These are phyloP conservation scores for Machimus atricapillus DNA, from an alignment of 2,888 invertebrate species.

Conservation along the genomic window DNA sequence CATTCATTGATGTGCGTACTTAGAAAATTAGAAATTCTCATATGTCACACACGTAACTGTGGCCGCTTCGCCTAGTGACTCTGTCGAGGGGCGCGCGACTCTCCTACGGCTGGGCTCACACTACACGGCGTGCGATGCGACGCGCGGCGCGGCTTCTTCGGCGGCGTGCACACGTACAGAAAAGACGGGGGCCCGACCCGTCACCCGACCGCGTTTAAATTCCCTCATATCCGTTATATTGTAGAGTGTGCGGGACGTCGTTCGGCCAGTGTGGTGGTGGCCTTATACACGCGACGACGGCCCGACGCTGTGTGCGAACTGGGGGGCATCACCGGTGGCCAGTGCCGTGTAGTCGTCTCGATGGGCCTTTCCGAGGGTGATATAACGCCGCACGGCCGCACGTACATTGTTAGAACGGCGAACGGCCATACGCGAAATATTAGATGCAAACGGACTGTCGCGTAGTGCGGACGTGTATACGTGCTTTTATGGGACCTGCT, in stretches of 20 bases:
- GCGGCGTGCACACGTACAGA: not conserved
- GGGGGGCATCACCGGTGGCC: conserved; percentile 44
- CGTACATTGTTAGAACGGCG: conserved; percentile 53
- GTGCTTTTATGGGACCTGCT: conserved; percentile 34
- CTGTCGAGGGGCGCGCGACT: conserved; percentile 42
- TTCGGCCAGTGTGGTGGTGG: not conserved
- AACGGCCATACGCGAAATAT: conserved; percentile 56
- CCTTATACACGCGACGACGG: not conserved
- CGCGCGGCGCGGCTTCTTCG: not conserved
- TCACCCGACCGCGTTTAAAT: not conserved
- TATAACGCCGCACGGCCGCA: conserved; percentile 36
- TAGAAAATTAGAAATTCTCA: conserved; percentile 48
- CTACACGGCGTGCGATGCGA: not conserved
- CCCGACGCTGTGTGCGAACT: not conserved
- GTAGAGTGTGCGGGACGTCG: not conserved
- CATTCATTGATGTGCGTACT: conserved; percentile 29
- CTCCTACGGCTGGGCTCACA: not conserved
- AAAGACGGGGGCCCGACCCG: not conserved
- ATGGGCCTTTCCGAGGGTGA: conserved; percentile 42
- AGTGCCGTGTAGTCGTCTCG: conserved; percentile 41
- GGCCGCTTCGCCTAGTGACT: not conserved
- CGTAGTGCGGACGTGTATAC: conserved; percentile 59
- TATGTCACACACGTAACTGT: conserved; percentile 45
- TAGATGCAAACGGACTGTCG: conserved; percentile 64
- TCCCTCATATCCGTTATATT: not conserved